Percentiles rank a stretch among this genome's conserved stretches.
These are phyloP conservation scores for Temnothorax ravouxi DNA, from an alignment of 2,888 invertebrate genomes.

Conservation along the genomic window DNA sequence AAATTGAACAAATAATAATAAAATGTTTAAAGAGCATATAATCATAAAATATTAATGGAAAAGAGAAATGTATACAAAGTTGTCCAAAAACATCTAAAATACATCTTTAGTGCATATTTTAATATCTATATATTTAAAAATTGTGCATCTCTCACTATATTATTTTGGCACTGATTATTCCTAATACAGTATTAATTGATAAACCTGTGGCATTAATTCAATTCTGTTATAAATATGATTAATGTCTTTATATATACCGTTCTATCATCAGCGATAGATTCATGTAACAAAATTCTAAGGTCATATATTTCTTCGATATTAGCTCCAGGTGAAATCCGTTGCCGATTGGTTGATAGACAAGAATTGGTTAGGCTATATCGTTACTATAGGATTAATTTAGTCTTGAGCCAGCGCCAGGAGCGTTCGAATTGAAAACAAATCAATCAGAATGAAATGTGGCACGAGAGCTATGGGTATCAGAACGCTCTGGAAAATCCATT, in stretches of 20 bases:
- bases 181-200: not conserved
- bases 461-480: conserved; percentile 42
- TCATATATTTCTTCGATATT: conserved; percentile 8
- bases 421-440: conserved; percentile 71
- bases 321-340: not conserved
- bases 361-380: conserved; percentile 47
- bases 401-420: conserved; percentile 31
- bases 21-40: not conserved
- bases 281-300: not conserved
- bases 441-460: conserved; percentile 67
- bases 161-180: not conserved
- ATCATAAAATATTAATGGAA: not conserved
- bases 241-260: not conserved
- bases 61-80: not conserved
- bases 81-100: not conserved
- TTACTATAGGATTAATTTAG: conserved; percentile 52
- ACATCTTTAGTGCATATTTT: not conserved
- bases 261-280: not conserved
- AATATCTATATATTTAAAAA: not conserved
- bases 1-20: not conserved
- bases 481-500: conserved; percentile 63
- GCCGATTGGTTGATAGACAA: conserved; percentile 38
- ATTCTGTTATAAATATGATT: not conserved
- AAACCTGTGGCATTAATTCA: not conserved
- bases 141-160: not conserved